A percentile compares a stretch with the other conserved stretches of the same genome.
Evolutionary conservation across 2,113 vertebrate genomes (phyloP).

Genomic region (Ranitomeya variabilis): DNA sequence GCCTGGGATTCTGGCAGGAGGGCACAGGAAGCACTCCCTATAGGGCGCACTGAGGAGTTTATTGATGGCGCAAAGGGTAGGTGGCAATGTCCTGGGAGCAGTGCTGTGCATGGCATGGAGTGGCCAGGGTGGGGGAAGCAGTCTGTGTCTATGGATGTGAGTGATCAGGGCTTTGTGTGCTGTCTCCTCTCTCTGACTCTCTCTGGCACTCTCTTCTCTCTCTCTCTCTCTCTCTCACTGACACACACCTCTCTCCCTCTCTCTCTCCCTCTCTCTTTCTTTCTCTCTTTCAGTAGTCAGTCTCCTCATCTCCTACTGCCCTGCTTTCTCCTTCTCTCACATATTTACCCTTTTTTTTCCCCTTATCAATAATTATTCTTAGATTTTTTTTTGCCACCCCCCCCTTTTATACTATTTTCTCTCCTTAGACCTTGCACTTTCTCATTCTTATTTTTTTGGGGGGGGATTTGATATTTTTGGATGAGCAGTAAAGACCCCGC

Average conservation of each 20-base stretch:
- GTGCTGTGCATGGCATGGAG: constrained; percentile 59
- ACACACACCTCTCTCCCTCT: constrained; percentile 76
- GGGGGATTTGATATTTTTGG: constrained; percentile 50
- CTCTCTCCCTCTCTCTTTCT: constrained; percentile 69
- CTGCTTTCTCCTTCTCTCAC: constrained; percentile 17
- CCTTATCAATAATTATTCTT: background rate
- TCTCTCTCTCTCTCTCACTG: constrained; percentile 67
- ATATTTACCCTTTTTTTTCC: background rate
- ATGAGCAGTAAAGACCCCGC: constrained; percentile 57
- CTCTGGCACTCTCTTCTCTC: constrained; percentile 42
- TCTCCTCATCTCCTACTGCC: constrained; percentile 8
- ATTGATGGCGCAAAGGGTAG: constrained; percentile 99
- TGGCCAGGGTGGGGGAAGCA: constrained; percentile 25
- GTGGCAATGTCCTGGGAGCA: constrained; percentile 77
- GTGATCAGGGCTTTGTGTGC: constrained; percentile 61
- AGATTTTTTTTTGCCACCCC: background rate
- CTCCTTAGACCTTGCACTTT: constrained; percentile 23
- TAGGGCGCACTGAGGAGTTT: constrained; percentile 98
- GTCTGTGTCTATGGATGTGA: constrained; percentile 39
- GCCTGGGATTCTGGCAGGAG: constrained; percentile 60
- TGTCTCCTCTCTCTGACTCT: constrained; percentile 67
- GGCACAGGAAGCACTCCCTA: constrained; percentile 97
- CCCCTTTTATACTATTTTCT: constrained; percentile 4
- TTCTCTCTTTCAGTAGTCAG: constrained; percentile 46
- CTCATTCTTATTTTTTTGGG: constrained; percentile 27